These are phyloP conservation scores for Drosophila longiperda DNA, from an alignment of 2,888 invertebrate species.

Conservation along the genomic window DNA sequence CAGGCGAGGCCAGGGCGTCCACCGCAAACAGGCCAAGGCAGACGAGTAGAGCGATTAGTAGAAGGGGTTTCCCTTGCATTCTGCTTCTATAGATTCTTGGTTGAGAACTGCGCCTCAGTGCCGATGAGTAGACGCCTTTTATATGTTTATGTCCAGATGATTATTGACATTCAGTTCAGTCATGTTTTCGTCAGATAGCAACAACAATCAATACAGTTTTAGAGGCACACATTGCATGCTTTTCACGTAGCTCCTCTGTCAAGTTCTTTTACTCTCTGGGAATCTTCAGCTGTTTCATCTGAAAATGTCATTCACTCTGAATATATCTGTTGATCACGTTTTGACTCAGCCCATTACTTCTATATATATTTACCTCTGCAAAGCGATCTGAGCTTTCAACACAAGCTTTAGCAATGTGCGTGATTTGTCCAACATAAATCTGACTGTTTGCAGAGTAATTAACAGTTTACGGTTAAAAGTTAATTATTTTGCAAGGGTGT, in stretches of 20 bases:
- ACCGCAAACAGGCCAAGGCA: conserved; percentile 33
- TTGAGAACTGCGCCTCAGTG: conserved; percentile 53
- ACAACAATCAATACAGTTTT: too few species aligned
- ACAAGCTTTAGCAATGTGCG: conserved; percentile 27
- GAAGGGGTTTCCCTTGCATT: conserved; percentile 41
- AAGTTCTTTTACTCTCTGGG: conserved; percentile 17
- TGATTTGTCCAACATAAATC: conserved; percentile 36
- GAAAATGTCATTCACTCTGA: conserved; percentile 68
- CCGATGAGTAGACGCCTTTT: conserved; percentile 47
- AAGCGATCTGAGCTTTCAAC: conserved; percentile 16
- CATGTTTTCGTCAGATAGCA: conserved; percentile 35
- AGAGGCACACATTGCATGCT: conserved; percentile 38
- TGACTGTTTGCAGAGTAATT: conserved; percentile 41
- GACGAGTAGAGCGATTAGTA: conserved; percentile 32
- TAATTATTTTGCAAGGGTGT: conserved; percentile 31
- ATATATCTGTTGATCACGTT: conserved; percentile 36
- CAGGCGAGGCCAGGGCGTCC: conserved; percentile 25
- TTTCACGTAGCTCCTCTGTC: conserved; percentile 55
- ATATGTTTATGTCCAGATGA: conserved; percentile 45
- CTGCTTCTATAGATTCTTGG: conserved; percentile 35
- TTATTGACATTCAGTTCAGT: conserved; percentile 49
- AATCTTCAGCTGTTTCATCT: conserved; percentile 37
- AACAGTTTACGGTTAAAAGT: conserved; percentile 10
- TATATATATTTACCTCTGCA: neutral
- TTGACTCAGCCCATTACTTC: conserved; percentile 15